Conservation (phyloP, 2,113 vertebrate genomes). For the Chamaetylas fuelleborni region DNA sequence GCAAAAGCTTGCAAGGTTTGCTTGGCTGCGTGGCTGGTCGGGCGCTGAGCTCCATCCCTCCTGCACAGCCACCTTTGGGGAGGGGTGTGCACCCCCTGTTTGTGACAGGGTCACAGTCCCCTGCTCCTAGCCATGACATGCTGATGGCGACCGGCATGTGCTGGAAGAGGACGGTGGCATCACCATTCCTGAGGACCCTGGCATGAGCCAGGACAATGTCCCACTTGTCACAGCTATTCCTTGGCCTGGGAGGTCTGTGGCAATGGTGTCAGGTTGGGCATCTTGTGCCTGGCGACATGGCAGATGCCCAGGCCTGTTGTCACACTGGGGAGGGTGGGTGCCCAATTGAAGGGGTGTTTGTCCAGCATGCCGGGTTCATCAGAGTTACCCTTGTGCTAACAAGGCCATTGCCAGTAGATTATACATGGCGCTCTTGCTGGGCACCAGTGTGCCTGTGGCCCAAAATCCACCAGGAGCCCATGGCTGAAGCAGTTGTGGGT, state of each 20-base stretch:
- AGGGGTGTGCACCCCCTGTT: accelerated
- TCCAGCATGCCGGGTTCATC: background rate
- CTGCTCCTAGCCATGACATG: background rate
- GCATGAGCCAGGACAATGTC: background rate
- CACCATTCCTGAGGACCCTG: accelerated
- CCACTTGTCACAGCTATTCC: background rate
- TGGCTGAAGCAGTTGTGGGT: background rate
- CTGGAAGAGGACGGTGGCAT: accelerated
- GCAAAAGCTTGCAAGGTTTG: background rate
- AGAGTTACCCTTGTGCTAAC: background rate
- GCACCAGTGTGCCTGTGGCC: background rate
- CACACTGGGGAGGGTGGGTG: background rate
- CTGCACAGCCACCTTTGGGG: accelerated
- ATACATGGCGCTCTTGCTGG: background rate
- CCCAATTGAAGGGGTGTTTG: background rate
- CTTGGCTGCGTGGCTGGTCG: background rate
- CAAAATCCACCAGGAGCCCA: background rate
- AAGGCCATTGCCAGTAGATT: background rate
- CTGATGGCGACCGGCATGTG: accelerated
- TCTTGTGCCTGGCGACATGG: accelerated
- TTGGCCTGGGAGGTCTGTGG: background rate
- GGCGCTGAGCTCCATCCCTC: background rate
- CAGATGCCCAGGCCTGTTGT: background rate
- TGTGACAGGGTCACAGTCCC: background rate
- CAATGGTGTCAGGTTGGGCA: accelerated